phyloP scores from a whole-genome alignment of 2,888 invertebrate species.

The Rhamnusium bicolor region DNA sequence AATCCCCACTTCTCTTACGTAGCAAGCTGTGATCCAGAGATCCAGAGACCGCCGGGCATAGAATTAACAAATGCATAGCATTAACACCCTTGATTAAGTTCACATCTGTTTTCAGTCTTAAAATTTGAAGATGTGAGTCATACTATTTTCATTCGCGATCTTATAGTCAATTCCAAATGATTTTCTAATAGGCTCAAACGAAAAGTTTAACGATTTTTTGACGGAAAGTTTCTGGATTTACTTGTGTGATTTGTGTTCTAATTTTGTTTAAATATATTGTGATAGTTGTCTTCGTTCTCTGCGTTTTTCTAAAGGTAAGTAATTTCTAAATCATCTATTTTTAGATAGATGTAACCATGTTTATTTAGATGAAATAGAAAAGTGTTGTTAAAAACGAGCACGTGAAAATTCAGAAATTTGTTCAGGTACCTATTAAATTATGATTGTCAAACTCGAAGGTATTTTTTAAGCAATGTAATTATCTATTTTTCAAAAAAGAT shows the following conservation, averaged over 20 bases:
- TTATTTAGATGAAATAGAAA: background rate
- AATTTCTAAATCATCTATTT: background rate
- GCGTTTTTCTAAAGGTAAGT: background rate
- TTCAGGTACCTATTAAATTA: background rate
- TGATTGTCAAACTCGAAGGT: background rate
- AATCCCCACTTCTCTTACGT: conserved; percentile 57
- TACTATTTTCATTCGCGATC: conserved; percentile 6
- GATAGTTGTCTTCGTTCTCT: background rate
- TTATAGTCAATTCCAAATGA: background rate
- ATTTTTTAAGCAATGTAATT: background rate
- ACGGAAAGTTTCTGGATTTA: background rate
- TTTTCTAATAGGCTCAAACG: background rate
- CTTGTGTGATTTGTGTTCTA: conserved; percentile 10
- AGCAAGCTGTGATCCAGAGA: conserved; percentile 53
- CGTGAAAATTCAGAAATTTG: background rate
- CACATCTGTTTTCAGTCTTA: conserved; percentile 36
- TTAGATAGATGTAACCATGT: background rate
- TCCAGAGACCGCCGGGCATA: conserved; percentile 56
- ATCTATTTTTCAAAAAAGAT: background rate
- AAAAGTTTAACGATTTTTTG: background rate
- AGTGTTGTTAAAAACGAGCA: background rate
- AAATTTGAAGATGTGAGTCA: conserved; percentile 45
- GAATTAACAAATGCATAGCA: conserved; percentile 51
- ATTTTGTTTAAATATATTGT: conserved; percentile 1
- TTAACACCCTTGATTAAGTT: conserved; percentile 52